Conservation (phyloP, 2,888 invertebrate genomes). For the Margaritifera margaritifera region DNA sequence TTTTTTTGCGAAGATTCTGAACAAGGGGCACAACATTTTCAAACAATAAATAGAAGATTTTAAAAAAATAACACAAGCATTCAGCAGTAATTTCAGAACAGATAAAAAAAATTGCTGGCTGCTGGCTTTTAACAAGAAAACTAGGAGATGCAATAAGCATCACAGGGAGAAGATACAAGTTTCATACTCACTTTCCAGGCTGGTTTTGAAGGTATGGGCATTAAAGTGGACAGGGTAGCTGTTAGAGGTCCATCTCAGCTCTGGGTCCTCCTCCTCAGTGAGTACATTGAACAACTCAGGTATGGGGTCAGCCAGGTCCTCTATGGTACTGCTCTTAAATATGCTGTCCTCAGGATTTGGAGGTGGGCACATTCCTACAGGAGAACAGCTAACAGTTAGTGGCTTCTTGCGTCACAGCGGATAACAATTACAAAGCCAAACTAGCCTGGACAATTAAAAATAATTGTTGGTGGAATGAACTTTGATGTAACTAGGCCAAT, state of each 20-base stretch:
- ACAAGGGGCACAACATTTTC: no score
- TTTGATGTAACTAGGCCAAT: no score
- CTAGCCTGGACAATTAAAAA: not conserved
- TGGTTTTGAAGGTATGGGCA: slow-evolving; percentile 73
- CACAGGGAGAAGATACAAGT: not conserved
- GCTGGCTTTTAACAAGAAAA: no score
- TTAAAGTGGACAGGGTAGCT: slow-evolving; percentile 81
- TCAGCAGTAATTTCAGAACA: no score
- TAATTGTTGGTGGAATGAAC: no score
- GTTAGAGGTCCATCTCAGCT: slow-evolving; percentile 86
- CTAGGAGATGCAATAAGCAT: slow-evolving; percentile 1
- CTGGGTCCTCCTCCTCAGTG: slow-evolving; percentile 84
- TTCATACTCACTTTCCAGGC: slow-evolving; percentile 1
- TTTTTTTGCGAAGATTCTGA: no score
- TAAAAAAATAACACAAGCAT: no score
- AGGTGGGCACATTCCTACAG: slow-evolving; percentile 90
- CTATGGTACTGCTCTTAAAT: slow-evolving; percentile 88
- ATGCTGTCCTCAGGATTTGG: slow-evolving; percentile 84
- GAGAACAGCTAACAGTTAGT: slow-evolving; percentile 19
- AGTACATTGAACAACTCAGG: slow-evolving; percentile 88
- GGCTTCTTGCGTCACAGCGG: not conserved
- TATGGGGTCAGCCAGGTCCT: slow-evolving; percentile 86
- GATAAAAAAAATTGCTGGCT: no score
- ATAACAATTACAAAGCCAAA: not conserved
- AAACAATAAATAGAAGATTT: no score